Base-by-base conservation (phyloP, 2,113 vertebrate genomes). In the Macrotus californicus region DNA sequence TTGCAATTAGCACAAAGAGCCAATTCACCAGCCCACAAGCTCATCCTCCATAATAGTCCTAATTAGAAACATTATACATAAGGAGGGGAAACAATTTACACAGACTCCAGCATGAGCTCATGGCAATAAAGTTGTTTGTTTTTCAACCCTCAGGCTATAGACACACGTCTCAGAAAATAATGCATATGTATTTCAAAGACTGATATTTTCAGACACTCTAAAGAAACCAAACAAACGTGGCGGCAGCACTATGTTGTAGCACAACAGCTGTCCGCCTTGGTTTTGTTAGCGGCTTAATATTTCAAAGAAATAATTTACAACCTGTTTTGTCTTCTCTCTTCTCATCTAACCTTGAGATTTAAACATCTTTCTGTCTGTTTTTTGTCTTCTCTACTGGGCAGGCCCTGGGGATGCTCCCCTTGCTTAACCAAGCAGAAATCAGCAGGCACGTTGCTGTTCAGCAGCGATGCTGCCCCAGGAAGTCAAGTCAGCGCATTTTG, bases 1-100 rank as follows among this genome's bases (percentile, higher is more conserved):
- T 90, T 92, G 87, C 94, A 95, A 46, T 95, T 59, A 93, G 89
- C 82, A 94, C 70, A 83, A 79, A 96, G 80, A 94, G 82, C 52
- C 77, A 76, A 31, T 86, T 97, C 86, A 93, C 69, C 13, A 87
- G 66, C 70, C 76, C 86, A 36, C 89, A 75, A 73, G 87, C 89
- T 96, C 96, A 61, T 86, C 85, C 67, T 94, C 92, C 26, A n/a
- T 88, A 88, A 89, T 61, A 21, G 64, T 48, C 66, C 93, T 87
- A 95, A 96, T 96, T 95, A 94, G 80, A 96, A 93, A 92, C 85
- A 79, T 84, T 70, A 61, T 77, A 83, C 64, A 54, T 7, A 82
- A 90, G 93, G 87, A 91, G 41, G 70, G 64, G 72, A 89, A 92
- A 89, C 84, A 59, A 46, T 95, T 91, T 73, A 67, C 82, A 92